These are phyloP conservation scores for Dicranocentrus wangi DNA, from an alignment of 2,888 invertebrate genomes.

Conservation along the genomic window DNA sequence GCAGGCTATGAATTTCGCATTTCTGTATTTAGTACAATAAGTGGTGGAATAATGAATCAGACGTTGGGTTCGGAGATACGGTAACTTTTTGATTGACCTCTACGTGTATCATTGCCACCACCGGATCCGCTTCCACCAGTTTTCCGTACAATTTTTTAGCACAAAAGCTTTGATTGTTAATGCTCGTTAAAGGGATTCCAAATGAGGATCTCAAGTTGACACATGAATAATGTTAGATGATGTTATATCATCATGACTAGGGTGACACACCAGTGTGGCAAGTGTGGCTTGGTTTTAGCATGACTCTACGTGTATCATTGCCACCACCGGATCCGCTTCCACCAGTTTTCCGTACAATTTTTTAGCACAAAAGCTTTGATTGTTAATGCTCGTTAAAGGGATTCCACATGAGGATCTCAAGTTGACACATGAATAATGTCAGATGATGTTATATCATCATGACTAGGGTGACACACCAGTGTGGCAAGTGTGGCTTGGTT, in stretches of 20 bases:
- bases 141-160: no score
- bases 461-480: slow-evolving; percentile 46
- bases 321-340: no score
- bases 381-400: slow-evolving; percentile 7
- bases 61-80: slow-evolving; percentile 24
- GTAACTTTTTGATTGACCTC: slow-evolving; percentile 39
- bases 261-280: slow-evolving; percentile 41
- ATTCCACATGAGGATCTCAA: not conserved
- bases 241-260: slow-evolving; percentile 44
- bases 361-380: no score
- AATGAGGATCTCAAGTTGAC: slow-evolving; percentile 19
- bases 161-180: slow-evolving; percentile 8
- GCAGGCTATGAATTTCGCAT: no score
- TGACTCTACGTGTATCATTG: no score
- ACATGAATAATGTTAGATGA: slow-evolving; percentile 28
- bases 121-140: no score
- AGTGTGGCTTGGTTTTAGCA: no score
- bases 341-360: no score
- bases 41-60: slow-evolving; percentile 34
- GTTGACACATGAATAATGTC: slow-evolving; percentile 33
- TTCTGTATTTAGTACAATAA: not conserved
- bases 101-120: no score
- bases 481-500: no score
- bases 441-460: slow-evolving; percentile 40
- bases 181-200: not conserved